Conservation (phyloP, 2,888 invertebrate genomes). For the Ethmia dodecea region DNA sequence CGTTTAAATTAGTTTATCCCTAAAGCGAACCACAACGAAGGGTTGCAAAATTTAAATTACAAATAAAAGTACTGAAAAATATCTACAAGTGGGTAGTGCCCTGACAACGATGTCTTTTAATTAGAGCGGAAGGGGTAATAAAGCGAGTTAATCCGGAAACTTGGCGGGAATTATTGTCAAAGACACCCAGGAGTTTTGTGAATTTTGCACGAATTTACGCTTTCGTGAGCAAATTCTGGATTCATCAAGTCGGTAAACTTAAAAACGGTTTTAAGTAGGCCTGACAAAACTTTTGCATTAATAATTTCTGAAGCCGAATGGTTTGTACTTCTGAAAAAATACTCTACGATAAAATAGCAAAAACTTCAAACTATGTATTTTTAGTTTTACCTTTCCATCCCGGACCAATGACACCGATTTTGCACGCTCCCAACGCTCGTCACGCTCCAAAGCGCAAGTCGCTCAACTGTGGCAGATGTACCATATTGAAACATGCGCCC, state of each 20-base stretch:
- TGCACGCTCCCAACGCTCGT: conserved; percentile 38
- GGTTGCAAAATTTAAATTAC: conserved; percentile 77
- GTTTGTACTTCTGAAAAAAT: too few species aligned
- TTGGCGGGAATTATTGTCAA: conserved; percentile 45
- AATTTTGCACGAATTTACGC: conserved; percentile 30
- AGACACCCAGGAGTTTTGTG: conserved; percentile 34
- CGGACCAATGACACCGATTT: conserved; percentile 46
- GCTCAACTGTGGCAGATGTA: conserved; percentile 47
- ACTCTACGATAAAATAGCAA: too few species aligned
- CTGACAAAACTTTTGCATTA: too few species aligned
- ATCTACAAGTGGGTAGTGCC: conserved; percentile 72
- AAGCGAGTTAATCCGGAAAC: conserved; percentile 64
- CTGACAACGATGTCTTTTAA: conserved; percentile 74
- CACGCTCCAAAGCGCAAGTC: conserved; percentile 45
- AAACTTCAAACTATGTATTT: too few species aligned
- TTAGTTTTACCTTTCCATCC: too few species aligned
- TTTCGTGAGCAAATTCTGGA: conserved; percentile 26
- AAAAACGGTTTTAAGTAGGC: too few species aligned
- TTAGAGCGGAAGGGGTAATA: conserved; percentile 73
- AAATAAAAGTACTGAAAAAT: conserved; percentile 78
- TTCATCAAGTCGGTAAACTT: conserved; percentile 19
- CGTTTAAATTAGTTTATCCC: conserved; percentile 77
- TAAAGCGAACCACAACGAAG: conserved; percentile 62
- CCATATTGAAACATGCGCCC: conserved; percentile 66
- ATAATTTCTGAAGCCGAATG: too few species aligned